Base-by-base conservation (phyloP, 2,113 vertebrate genomes). In the Microcebus jonahi region DNA sequence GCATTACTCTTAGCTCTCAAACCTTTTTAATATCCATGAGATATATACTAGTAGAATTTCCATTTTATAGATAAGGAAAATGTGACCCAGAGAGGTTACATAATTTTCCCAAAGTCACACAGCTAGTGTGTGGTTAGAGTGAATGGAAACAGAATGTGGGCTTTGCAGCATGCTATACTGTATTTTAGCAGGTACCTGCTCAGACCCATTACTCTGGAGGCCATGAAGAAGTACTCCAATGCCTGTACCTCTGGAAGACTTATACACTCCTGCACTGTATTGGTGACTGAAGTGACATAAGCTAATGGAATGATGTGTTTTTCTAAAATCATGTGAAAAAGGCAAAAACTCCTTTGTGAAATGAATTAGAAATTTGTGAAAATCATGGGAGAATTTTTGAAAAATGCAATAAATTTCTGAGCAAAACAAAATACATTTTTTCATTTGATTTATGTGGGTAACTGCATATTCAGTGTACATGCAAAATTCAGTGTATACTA, bases 241-340 rank as follows among this genome's bases (percentile, higher is more conserved):
- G 29, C 39, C 11, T 12, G 2, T 5, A 12, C 9, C 61, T 93
- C 36, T 61, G 42, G 8, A 83, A 63, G 80, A 92, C 6, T 42
- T 73, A 57, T 2, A 42, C 27, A 45, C 31, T 81, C 65, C 63
- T 59, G 3, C 36, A 88, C 31, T 45, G 15, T 17, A 59, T 15
- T 18, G 18, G 4, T 75, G 88, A 65, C 34, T 88, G 36, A 71
- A 23, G 18, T 48, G 48, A 20, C 34, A 67, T 45, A 31, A 84
- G 7, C 20, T 50, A 29, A 82, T 65, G 18, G 57, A 59, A 36
- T 14, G 31, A 91, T 31, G 21, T 17, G 53, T 63, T 67, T 68
- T 68, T 87, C 59, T 91, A 17, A 90, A 96, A 90, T 14, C 31
- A n/a, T 36, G 7, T 55, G 7, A 95, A 87, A 96, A 65, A 73